Evolutionary conservation across 2,797 vertebrate genomes (phyloP), one percentile per base, ranked within the genome.

Genomic region (Amazona finschi): DNA sequence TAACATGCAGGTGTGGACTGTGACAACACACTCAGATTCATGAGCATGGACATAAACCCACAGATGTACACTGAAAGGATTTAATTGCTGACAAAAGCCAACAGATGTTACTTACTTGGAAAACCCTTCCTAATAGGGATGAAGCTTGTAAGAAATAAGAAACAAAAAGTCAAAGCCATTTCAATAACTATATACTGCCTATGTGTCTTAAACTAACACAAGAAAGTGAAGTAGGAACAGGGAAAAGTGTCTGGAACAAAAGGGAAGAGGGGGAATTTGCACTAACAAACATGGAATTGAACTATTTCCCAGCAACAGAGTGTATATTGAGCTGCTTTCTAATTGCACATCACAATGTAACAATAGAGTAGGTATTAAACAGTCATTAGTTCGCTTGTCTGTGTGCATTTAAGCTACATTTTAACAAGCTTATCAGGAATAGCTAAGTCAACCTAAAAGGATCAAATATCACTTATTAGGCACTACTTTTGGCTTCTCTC

Each of bases 81-180:
- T 83, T 81, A 80, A 93, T 64, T 70, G 55, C 67, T 86, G 72
- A 95, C 83, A 93, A 95, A 55, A 70, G 21, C 57, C 25, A 88
- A 85, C 57, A 78, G 22, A 60, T 52, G 76, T 87, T 87, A 98
- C 98, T 98, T 97, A 98, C 98, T 97, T 64, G 50, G 52, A 50
- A 43, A 83, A 30, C 91, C 91, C 82, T 87, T 97, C 97, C 97
- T 97, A 97, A 95, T 22, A 74, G 72, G 93, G 69, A 38, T 93
- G 98, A 97, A 91, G 96, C 97, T 96, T 97, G 95, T 87, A 75
- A 93, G 93, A 72, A 36, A 50, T 70, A 93, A 80, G 60, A 96
- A 73, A 92, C 15, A 81, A 71, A 85, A 89, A 67, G 91, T 92
- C 60, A 78, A 60, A 85, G 78, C 80, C 55, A 79, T 97, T 96